A percentile compares a stretch with the other conserved stretches of the same genome.
phyloP scores from a whole-genome alignment of 2,113 vertebrate genomes.

The Pholis gunnellus region DNA sequence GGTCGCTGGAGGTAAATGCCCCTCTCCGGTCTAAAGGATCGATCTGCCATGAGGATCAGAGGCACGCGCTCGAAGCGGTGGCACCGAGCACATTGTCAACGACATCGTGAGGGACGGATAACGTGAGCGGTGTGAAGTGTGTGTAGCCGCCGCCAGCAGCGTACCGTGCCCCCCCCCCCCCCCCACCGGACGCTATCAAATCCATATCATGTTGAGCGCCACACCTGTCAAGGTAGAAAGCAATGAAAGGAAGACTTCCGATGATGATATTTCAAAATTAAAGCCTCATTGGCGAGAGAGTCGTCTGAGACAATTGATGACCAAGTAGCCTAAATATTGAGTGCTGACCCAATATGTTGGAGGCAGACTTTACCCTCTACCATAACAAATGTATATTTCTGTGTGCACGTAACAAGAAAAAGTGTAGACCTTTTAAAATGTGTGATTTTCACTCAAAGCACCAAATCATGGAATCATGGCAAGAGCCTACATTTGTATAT shows the following conservation, averaged over 20 bases:
- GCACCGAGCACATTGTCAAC: background rate
- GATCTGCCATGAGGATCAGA: conserved; percentile 6
- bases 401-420: background rate
- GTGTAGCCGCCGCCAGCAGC: conserved; percentile 22
- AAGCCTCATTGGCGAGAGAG: background rate
- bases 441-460: background rate
- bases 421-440: background rate
- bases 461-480: background rate
- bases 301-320: background rate
- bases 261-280: conserved; percentile 39
- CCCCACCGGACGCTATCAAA: conserved; percentile 14
- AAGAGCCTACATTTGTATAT: background rate
- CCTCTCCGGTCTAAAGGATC: conserved; percentile 39
- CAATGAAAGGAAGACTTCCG: conserved; percentile 20
- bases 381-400: background rate
- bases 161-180: conserved; percentile 1
- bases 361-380: background rate
- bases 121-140: background rate
- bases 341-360: background rate
- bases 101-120: conserved; percentile 1
- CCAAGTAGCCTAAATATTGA: background rate
- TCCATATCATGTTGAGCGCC: conserved; percentile 9
- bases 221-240: background rate
- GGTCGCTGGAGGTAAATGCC: conserved; percentile 63
- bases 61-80: conserved; percentile 18